These are phyloP conservation scores for Caenorhabditis japonica DNA, from an alignment of 2,888 invertebrate species.

Conservation along the genomic window DNA sequence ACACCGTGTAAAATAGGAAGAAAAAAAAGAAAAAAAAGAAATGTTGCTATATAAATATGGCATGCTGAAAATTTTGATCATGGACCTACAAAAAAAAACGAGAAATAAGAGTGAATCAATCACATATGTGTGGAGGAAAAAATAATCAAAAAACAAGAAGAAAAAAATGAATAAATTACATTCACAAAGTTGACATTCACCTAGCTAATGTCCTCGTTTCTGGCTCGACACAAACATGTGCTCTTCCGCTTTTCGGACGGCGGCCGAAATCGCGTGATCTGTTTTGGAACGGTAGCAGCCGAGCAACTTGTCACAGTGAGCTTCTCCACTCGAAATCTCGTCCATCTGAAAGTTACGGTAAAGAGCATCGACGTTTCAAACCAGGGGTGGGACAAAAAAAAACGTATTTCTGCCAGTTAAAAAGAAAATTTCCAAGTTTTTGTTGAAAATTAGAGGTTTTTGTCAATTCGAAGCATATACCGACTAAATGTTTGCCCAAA, in stretches of 20 bases:
- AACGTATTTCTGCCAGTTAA: no score
- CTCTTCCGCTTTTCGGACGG: constrained; percentile 75
- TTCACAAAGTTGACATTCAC: constrained; percentile 19
- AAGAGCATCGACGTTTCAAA: not conserved
- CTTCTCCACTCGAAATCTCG: constrained; percentile 70
- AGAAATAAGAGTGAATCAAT: no score
- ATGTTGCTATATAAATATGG: not conserved
- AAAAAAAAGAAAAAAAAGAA: not conserved
- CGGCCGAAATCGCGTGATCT: constrained; percentile 72
- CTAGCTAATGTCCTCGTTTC: constrained; percentile 46
- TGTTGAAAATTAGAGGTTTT: no score
- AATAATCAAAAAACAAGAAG: constrained; percentile 1
- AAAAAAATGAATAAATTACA: constrained; percentile 19
- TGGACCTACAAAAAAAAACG: constrained; percentile 15
- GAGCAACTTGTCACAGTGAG: constrained; percentile 74
- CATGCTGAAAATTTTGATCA: constrained; percentile 16
- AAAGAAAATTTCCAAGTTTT: no score
- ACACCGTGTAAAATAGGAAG: no score
- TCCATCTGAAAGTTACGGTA: constrained; percentile 70
- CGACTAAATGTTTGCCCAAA: no score
- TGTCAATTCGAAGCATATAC: no score
- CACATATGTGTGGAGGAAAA: not conserved
- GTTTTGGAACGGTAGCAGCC: constrained; percentile 76
- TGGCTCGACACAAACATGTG: constrained; percentile 64
- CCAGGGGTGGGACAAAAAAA: no score